phyloP scores from a whole-genome alignment of 2,113 vertebrate species.

The Sceloporus undulatus region DNA sequence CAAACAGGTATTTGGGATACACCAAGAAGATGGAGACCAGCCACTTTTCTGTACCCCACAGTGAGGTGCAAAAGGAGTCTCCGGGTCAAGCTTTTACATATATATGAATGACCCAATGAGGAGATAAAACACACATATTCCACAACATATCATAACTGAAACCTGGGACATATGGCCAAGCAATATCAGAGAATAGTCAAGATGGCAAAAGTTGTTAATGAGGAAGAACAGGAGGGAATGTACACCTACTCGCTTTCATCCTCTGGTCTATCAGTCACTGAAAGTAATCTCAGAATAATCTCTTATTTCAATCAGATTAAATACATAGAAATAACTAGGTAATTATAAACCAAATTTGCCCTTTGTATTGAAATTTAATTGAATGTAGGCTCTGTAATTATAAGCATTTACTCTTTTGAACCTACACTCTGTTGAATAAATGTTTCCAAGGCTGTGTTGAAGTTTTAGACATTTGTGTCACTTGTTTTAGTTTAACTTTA shows the following conservation, averaged over 20 bases:
- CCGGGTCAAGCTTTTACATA: too few relatives aligned
- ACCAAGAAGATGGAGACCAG: too few relatives aligned
- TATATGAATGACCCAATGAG: too few relatives aligned
- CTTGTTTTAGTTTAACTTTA: background rate
- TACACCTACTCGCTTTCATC: background rate
- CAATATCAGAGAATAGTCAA: too few relatives aligned
- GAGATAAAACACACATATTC: too few relatives aligned
- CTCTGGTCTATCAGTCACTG: background rate
- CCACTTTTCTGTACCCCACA: too few relatives aligned
- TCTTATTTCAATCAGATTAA: background rate
- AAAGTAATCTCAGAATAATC: background rate
- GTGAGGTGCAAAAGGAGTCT: too few relatives aligned
- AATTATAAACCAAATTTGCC: background rate
- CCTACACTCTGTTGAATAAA: background rate
- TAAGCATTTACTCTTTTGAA: background rate
- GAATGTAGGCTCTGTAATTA: background rate
- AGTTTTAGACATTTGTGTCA: background rate
- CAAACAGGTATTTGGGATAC: too few relatives aligned
- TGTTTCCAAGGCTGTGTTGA: background rate
- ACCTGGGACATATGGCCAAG: too few relatives aligned
- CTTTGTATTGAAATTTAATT: background rate
- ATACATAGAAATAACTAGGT: background rate
- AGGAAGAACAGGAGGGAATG: background rate
- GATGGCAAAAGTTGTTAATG: too few relatives aligned
- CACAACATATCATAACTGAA: too few relatives aligned